Evolutionary conservation across 2,888 invertebrate species (phyloP).

Genomic region (Gari tellinella): DNA sequence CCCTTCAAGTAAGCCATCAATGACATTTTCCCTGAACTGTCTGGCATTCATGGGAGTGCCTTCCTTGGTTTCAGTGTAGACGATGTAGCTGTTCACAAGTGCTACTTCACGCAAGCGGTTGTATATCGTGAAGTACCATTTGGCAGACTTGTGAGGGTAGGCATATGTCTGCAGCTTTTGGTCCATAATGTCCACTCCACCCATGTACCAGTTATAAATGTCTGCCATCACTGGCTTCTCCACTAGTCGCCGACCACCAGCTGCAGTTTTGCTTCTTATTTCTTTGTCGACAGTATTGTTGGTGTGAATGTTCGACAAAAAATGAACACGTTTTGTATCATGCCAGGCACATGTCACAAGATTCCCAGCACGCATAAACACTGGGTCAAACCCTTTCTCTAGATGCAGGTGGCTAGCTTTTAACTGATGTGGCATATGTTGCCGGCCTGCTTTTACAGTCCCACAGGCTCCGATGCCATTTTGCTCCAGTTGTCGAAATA

Average conservation of each 20-base stretch:
- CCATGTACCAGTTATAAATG: no score
- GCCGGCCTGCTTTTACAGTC: no score
- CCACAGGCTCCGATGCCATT: constrained; percentile 32
- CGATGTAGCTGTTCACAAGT: constrained; percentile 50
- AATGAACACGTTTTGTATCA: no score
- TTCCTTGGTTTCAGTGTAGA: constrained; percentile 29
- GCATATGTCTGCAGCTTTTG: constrained; percentile 16
- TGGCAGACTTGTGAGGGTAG: constrained; percentile 14
- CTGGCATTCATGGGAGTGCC: background rate
- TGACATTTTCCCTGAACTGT: constrained; percentile 31
- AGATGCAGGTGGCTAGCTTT: no score
- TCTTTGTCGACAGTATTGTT: constrained; percentile 21
- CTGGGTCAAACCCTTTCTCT: constrained; percentile 54
- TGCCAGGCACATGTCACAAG: constrained; percentile 57
- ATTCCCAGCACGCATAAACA: constrained; percentile 40
- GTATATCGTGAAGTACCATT: constrained; percentile 8
- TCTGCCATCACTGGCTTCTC: constrained; percentile 33
- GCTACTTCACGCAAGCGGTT: constrained; percentile 38
- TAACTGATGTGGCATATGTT: no score
- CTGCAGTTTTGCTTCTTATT: constrained; percentile 7
- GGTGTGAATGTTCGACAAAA: no score
- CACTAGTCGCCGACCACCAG: constrained; percentile 16
- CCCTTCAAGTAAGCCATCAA: constrained; percentile 43
- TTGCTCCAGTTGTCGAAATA: constrained; percentile 27
- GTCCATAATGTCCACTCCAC: no score